These are phyloP conservation scores for Falco naumanni DNA, from an alignment of 2,797 vertebrate genomes.

Conservation along the genomic window DNA sequence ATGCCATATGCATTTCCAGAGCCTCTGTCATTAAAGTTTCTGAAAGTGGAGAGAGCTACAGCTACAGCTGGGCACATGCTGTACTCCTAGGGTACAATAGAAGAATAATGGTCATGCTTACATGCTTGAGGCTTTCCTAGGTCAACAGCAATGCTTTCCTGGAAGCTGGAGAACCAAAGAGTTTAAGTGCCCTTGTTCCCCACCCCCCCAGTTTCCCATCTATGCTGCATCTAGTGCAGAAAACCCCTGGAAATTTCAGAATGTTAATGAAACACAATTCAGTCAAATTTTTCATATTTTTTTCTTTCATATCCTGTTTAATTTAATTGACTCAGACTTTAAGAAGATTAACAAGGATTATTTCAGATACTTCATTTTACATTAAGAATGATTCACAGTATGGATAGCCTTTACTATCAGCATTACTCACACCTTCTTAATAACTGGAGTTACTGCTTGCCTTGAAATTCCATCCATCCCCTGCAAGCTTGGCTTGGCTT, in stretches of 20 bases:
- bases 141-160: not conserved
- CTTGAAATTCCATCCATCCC: not conserved
- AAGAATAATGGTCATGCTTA: not conserved
- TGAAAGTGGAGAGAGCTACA: not conserved
- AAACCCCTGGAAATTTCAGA: not conserved
- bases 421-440: not conserved
- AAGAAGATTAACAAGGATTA: not conserved
- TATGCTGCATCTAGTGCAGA: not conserved
- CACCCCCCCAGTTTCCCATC: not conserved
- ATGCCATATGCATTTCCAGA: not conserved
- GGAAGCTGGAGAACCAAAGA: not conserved
- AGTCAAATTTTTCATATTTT: not conserved
- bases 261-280: not conserved
- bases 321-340: not conserved
- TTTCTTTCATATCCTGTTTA: not conserved
- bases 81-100: not conserved
- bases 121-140: not conserved
- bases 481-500: not conserved
- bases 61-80: not conserved
- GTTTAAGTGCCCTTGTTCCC: not conserved
- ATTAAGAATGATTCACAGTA: not conserved
- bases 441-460: not conserved
- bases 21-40: not conserved
- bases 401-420: not conserved
- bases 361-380: not conserved